These are phyloP conservation scores for Caenorhabditis sp. DNA, from an alignment of 2,888 invertebrate genomes.

Conservation along the genomic window DNA sequence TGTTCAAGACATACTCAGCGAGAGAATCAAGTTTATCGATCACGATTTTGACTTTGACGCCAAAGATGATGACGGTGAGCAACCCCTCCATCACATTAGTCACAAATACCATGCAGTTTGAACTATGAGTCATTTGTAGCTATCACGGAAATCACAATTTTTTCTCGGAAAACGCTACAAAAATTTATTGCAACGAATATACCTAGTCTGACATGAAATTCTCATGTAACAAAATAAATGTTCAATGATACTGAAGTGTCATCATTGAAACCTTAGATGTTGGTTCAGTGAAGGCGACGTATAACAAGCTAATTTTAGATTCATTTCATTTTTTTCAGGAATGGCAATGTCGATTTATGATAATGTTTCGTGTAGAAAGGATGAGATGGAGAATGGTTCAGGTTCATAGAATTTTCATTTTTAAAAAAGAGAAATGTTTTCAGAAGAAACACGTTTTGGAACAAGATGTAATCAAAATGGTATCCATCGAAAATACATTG, in stretches of 20 bases:
- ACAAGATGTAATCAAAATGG: constrained; percentile 16
- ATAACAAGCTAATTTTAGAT: too few species aligned
- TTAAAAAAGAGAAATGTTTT: neutral
- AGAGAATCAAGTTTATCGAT: constrained; percentile 41
- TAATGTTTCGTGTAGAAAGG: constrained; percentile 36
- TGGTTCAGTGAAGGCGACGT: too few species aligned
- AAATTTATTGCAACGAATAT: too few species aligned
- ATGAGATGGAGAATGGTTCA: constrained; percentile 25
- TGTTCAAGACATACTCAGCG: constrained; percentile 37
- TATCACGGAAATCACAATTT: too few species aligned
- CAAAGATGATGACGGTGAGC: constrained; percentile 32
- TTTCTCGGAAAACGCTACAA: too few species aligned
- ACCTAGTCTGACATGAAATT: too few species aligned
- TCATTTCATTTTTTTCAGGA: constrained; percentile 26
- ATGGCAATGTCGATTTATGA: constrained; percentile 45
- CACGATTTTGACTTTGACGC: constrained; percentile 36
- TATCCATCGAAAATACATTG: constrained; percentile 16
- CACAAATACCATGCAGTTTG: neutral
- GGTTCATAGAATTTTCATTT: neutral
- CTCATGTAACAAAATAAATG: too few species aligned
- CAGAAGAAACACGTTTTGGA: constrained; percentile 35
- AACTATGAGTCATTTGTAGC: neutral
- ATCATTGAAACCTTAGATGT: too few species aligned
- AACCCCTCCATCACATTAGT: neutral
- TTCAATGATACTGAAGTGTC: too few species aligned